These are phyloP conservation scores for Drosophila picticornis DNA, from an alignment of 2,888 invertebrate genomes.

Conservation along the genomic window DNA sequence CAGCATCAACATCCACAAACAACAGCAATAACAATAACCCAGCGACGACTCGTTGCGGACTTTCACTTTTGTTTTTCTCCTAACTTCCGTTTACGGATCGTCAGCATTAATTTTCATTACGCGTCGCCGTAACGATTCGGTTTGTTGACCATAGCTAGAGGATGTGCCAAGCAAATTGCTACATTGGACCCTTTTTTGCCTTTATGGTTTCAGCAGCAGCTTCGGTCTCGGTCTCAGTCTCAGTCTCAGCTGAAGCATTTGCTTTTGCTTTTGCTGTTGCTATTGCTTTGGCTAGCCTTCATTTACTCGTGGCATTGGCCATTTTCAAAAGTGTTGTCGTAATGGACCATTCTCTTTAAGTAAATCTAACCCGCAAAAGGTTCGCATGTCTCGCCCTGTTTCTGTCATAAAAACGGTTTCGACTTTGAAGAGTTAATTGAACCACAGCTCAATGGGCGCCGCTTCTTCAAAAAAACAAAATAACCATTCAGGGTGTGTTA, in stretches of 20 bases:
- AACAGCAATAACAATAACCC: not conserved
- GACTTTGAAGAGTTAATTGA: constrained; percentile 55
- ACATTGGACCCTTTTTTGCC: constrained; percentile 62
- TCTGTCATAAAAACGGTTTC: constrained; percentile 38
- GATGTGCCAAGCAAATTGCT: constrained; percentile 54
- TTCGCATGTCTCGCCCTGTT: constrained; percentile 10
- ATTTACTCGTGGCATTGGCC: constrained; percentile 27
- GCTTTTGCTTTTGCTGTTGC: constrained; percentile 2
- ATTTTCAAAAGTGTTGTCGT: constrained; percentile 46
- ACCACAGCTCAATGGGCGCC: constrained; percentile 31
- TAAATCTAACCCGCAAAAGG: constrained; percentile 61
- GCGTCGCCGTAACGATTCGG: constrained; percentile 77
- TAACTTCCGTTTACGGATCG: constrained; percentile 73
- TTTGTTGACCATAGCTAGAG: constrained; percentile 72
- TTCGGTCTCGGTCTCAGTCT: not conserved
- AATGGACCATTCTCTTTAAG: constrained; percentile 62
- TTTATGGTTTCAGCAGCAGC: constrained; percentile 47
- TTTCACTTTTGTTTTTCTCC: constrained; percentile 63
- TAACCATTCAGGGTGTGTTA: not conserved
- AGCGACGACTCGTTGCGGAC: constrained; percentile 30
- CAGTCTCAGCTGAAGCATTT: not conserved
- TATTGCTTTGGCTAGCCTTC: constrained; percentile 21
- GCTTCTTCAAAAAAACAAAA: not conserved
- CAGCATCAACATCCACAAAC: not conserved
- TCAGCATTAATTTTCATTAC: constrained; percentile 81